Conservation (phyloP, 1,140 invertebrate genomes). For the Aculops lycopersici region DNA sequence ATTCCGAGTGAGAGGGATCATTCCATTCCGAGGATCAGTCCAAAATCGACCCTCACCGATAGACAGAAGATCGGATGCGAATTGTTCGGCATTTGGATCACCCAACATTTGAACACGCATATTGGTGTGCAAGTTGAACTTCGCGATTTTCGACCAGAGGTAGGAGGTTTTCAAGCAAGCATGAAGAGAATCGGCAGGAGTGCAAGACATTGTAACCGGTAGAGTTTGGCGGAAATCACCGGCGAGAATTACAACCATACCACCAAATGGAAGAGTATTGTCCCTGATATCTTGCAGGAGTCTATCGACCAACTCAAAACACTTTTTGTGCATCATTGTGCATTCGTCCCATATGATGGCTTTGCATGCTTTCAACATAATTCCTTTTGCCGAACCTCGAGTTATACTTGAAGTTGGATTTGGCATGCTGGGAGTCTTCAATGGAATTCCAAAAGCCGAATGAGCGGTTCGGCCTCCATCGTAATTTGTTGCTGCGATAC, state of each 20-base stretch:
- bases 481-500: slow-evolving; percentile 21
- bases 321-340: slow-evolving; percentile 9
- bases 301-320: slow-evolving; percentile 11
- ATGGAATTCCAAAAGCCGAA: slow-evolving; percentile 19
- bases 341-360: slow-evolving; percentile 13
- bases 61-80: slow-evolving; percentile 5
- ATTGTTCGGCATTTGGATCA: slow-evolving; percentile 1
- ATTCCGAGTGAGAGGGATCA: background rate
- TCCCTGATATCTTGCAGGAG: slow-evolving; percentile 15
- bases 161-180: slow-evolving; percentile 14
- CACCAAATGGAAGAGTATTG: slow-evolving; percentile 9
- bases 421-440: slow-evolving; percentile 10
- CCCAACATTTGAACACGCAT: slow-evolving; percentile 3
- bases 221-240: slow-evolving; percentile 19
- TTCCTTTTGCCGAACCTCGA: too few relatives aligned
- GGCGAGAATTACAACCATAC: slow-evolving; percentile 14
- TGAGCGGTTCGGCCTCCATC: slow-evolving; percentile 20
- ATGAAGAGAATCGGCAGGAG: slow-evolving; percentile 14
- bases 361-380: background rate
- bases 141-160: slow-evolving; percentile 8
- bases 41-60: slow-evolving; percentile 4
- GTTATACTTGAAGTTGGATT: too few relatives aligned
- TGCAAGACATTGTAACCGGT: slow-evolving; percentile 16
- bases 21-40: background rate
- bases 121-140: slow-evolving; percentile 8